Percentiles rank a stretch among this genome's conserved stretches.
Evolutionary conservation across 1,140 invertebrate species (phyloP).

Genomic region (Drosophila eugracilis): DNA sequence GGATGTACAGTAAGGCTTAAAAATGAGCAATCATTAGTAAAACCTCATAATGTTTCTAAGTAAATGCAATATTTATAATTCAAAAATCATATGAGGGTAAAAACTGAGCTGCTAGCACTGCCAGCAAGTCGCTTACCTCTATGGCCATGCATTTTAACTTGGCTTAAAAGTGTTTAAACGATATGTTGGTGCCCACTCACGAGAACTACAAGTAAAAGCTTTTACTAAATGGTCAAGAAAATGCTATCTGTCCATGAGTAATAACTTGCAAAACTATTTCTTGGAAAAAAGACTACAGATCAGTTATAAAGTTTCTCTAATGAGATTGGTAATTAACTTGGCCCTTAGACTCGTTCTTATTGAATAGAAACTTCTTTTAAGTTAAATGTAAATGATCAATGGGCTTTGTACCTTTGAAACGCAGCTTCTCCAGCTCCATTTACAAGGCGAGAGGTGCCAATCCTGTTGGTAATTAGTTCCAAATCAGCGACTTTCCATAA

Average conservation of each 20-base stretch:
- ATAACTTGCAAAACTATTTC: constrained; percentile 4
- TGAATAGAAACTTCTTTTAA: not conserved
- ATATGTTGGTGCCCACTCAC: constrained; percentile 4
- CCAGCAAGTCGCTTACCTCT: not conserved
- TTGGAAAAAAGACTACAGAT: constrained; percentile 16
- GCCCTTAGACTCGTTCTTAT: too few species aligned
- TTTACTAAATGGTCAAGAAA: constrained; percentile 24
- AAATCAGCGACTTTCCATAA: constrained; percentile 80
- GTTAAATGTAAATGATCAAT: not conserved
- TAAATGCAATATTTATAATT: too few species aligned
- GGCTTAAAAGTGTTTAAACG: not conserved
- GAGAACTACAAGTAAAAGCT: constrained; percentile 59
- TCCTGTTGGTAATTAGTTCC: constrained; percentile 69
- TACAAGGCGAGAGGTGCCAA: constrained; percentile 6
- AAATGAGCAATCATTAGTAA: too few species aligned
- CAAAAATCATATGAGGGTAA: too few species aligned
- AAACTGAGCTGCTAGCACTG: too few species aligned
- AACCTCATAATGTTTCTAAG: too few species aligned
- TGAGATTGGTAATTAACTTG: constrained; percentile 1
- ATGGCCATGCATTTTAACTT: not conserved
- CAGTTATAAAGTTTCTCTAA: constrained; percentile 4
- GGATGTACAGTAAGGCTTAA: not conserved
- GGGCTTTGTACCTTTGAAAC: not conserved
- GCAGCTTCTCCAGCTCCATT: not conserved
- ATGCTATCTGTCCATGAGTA: constrained; percentile 1